Evolutionary conservation across 2,888 invertebrate species (phyloP), one percentile per base, ranked within the genome.

Genomic region (Andrena hattorfiana): DNA sequence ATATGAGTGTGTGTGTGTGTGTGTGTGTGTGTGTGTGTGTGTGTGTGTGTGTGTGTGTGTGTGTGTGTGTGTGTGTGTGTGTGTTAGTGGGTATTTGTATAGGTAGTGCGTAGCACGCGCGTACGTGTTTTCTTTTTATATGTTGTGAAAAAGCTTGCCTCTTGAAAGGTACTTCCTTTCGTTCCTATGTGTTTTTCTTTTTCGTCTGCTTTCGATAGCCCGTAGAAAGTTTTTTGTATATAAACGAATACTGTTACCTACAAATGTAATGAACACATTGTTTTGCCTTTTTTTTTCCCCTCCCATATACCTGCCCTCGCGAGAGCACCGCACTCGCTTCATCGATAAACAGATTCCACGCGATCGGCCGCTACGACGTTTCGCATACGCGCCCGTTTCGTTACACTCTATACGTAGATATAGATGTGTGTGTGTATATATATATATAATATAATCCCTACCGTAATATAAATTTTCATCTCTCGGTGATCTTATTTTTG

Each of bases 241-340:
- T 90, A 92, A 91, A 90, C 89, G 90, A 93, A 93, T 93, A 93
- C 93, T 93, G 92, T 91, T 91, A 90, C 88, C 91, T 92, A 92
- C 88, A 90, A 91, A 89, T 90, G 87, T 92, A 92, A 91, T 93
- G 93, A 93, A 93, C 93, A 93, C 92, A 92, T 92, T 89, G 85
- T 90, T 78, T 89, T 91, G 84, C 85, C 83, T 80, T 85, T 83
- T 85, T 60, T 26, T 48, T 69, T 60, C n/a, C 26, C 59, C 75
- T 56, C 51, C n/a, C 32, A 23, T 30, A 13, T 28, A 23, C 20
- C 30, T 35, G 35, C 26, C 64, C 28, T 2, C 68, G 51, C 66
- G 77, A 81, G 79, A 75, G 67, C 69, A 66, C 32, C 56, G 67
- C 68, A 30, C 64, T 69, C 63, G 48, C 59, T 78, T 28, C 63